These are phyloP conservation scores for Maconellicoccus hirsutus DNA, from an alignment of 1,140 invertebrate species.

Conservation along the genomic window DNA sequence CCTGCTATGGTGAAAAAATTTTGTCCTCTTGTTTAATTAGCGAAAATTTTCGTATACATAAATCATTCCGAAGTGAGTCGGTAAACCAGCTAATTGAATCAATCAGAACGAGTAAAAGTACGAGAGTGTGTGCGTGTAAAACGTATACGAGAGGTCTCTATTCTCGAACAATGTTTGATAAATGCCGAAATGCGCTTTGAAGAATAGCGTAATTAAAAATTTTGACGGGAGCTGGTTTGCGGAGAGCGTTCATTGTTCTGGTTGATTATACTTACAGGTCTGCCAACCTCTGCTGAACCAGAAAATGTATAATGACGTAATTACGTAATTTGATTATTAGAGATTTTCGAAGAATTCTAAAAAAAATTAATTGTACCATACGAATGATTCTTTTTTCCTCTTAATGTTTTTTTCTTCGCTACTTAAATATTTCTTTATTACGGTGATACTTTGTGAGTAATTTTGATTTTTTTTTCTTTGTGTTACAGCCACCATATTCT, in stretches of 20 bases:
- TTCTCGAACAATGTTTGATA: neutral
- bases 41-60: neutral
- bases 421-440: no score
- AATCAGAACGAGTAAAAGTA: neutral
- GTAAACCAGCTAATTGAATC: conserved; percentile 8
- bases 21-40: neutral
- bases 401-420: no score
- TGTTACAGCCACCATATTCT: conserved; percentile 52
- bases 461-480: neutral
- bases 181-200: conserved; percentile 2
- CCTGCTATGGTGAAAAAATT: neutral
- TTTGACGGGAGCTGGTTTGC: conserved; percentile 11
- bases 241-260: conserved; percentile 10
- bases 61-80: neutral
- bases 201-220: conserved; percentile 12
- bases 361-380: no score
- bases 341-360: neutral
- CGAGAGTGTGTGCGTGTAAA: neutral
- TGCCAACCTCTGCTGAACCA: conserved; percentile 11
- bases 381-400: no score
- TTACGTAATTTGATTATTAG: neutral
- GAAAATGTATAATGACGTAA: neutral
- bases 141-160: neutral
- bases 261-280: conserved; percentile 11
- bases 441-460: neutral